Base-by-base conservation (phyloP, 2,797 vertebrate genomes). In the Lacerta viridis region DNA sequence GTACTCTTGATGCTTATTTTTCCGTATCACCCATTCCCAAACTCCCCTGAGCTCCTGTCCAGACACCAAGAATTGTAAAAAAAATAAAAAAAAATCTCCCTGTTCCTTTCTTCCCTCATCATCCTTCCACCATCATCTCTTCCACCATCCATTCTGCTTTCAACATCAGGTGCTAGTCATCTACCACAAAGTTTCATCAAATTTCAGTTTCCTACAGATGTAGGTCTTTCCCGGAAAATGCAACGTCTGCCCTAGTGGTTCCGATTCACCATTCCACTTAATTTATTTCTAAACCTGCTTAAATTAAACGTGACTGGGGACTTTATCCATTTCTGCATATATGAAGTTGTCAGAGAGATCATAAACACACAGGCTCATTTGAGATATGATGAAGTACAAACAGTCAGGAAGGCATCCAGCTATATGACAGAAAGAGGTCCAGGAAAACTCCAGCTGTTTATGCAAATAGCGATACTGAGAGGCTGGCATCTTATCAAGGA, bases 401-500 rank as follows among this genome's bases (percentile, higher is more conserved):
- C 71, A 74, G 84, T 88, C 86, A 92, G 92, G 93, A 95, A 95
- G 18, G 85, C 82, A 92, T 92, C 92, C 93, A 95, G 72, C 85
- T 91, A 85, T 77, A 87, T 17, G 82, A 92, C 85, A 94, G 92
- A 90, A 95, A 89, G 3, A 89, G 33, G 11, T 88, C 92, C 94
- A 94, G 86, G 87, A 93, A 77, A 92, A 36, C 90, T 93, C 94
- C 90, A 93, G 91, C 94, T 95, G 93, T 91, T 95, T 89, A 94
- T 93, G 90, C 86, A 95, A 94, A 94, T 94, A 3, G 13, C 79
- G 79, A 84, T 80, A 92, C 64, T 80, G 88, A 93, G 90, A 80
- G 77, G 50, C 71, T 95, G 95, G 93, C 93, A 93, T 13, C 80
- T 87, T 91, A 93, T 90, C 92, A 95, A 93, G 90, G 86, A 93